These are phyloP conservation scores for Barnardius zonarius DNA, from an alignment of 2,113 vertebrate species.

Conservation along the genomic window DNA sequence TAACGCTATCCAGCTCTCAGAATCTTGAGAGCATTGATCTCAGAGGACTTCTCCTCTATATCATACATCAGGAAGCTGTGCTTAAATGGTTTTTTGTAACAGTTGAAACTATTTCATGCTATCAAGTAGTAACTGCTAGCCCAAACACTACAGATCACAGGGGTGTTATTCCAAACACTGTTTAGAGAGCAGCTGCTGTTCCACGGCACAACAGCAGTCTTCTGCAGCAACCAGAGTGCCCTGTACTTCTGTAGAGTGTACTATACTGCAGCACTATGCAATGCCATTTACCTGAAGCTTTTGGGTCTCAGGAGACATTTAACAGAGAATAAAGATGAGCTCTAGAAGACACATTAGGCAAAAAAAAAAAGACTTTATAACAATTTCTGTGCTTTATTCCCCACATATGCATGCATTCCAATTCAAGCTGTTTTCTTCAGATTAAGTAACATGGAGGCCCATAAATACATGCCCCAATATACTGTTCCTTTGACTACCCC, in stretches of 20 bases:
- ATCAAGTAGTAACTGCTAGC: background rate
- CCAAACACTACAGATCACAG: background rate
- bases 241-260: background rate
- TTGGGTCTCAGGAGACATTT: background rate
- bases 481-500: too few species aligned
- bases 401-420: too few species aligned
- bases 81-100: background rate
- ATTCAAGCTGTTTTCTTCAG: too few species aligned
- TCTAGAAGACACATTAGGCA: background rate
- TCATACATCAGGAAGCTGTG: background rate
- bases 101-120: background rate
- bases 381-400: too few species aligned
- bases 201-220: background rate
- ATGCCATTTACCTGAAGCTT: background rate
- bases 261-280: background rate
- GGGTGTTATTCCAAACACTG: background rate
- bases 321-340: background rate
- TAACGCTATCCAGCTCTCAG: background rate
- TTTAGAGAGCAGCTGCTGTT: background rate
- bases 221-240: background rate
- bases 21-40: background rate
- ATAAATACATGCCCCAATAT: too few species aligned
- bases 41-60: background rate
- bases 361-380: too few species aligned
- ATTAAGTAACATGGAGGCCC: too few species aligned